phyloP scores from a whole-genome alignment of 2,888 invertebrate species.

The Hirtodrosophila cameraria region DNA sequence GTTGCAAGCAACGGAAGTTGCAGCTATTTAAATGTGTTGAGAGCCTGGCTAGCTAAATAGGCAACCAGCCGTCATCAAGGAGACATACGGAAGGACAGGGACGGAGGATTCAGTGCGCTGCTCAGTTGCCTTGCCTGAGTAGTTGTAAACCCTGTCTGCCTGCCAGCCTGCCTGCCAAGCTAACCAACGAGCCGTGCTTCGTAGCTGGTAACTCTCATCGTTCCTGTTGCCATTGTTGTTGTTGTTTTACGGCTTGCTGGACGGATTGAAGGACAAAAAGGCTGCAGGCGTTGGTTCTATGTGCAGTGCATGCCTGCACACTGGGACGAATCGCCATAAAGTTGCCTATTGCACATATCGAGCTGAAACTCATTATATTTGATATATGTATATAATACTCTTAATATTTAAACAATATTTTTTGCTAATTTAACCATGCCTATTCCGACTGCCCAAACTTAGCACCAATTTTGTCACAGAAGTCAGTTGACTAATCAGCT shows the following conservation, averaged over 20 bases:
- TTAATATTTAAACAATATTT: too few relatives aligned
- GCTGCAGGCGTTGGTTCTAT: not conserved
- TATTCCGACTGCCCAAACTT: too few relatives aligned
- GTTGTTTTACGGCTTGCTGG: conserved; percentile 34
- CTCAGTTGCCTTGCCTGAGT: too few relatives aligned
- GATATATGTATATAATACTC: too few relatives aligned
- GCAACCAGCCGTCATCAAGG: conserved; percentile 32
- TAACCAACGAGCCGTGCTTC: conserved; percentile 2
- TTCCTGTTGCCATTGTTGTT: conserved; percentile 23
- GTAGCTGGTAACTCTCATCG: conserved; percentile 1
- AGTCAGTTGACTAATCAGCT: too few relatives aligned
- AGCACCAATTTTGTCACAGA: too few relatives aligned
- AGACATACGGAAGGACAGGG: conserved; percentile 5
- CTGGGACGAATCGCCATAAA: too few relatives aligned
- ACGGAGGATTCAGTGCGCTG: conserved; percentile 1
- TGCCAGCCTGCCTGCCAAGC: conserved; percentile 7
- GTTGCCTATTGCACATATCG: too few relatives aligned
- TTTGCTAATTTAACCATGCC: too few relatives aligned
- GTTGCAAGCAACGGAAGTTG: conserved; percentile 58
- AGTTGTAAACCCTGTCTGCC: too few relatives aligned
- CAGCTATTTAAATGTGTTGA: conserved; percentile 70
- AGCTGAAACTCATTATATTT: too few relatives aligned
- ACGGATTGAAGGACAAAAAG: conserved; percentile 44
- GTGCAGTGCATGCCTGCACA: conserved; percentile 6
- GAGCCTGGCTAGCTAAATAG: conserved; percentile 54